Percentiles rank a stretch among this genome's conserved stretches.
Evolutionary conservation across 2,888 invertebrate genomes (phyloP).

Genomic region (Dioctria rufipes): DNA sequence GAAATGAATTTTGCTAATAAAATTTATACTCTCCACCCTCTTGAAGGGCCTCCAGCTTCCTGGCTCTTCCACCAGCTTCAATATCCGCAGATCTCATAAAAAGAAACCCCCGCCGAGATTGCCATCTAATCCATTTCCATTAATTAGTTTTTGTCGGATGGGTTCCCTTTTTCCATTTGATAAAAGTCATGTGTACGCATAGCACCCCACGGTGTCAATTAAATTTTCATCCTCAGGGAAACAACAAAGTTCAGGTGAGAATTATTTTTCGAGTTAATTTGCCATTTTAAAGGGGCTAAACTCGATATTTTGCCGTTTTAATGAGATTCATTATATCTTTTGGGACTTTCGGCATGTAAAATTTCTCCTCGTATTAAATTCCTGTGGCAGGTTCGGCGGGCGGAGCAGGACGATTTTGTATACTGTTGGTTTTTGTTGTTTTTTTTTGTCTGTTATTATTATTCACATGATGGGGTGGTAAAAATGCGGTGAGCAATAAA

Average conservation of each 20-base stretch:
- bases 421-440: too few relatives aligned
- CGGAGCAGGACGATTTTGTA: too few relatives aligned
- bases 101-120: not conserved
- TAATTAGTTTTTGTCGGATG: conserved; percentile 6
- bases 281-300: conserved; percentile 25
- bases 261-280: conserved; percentile 34
- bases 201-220: conserved; percentile 14
- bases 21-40: too few relatives aligned
- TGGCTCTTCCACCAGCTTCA: too few relatives aligned
- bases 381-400: not conserved
- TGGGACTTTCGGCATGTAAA: conserved; percentile 15
- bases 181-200: conserved; percentile 14
- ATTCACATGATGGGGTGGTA: too few relatives aligned
- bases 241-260: conserved; percentile 17
- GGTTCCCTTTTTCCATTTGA: not conserved
- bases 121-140: conserved; percentile 1
- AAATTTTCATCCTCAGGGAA: conserved; percentile 10
- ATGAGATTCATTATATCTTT: conserved; percentile 17
- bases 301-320: conserved; percentile 28
- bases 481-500: too few relatives aligned
- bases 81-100: too few relatives aligned
- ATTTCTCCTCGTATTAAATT: conserved; percentile 24
- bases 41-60: too few relatives aligned
- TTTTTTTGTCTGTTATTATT: too few relatives aligned
- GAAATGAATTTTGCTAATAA: too few relatives aligned